Conservation (phyloP, 2,113 vertebrate species). For the Setophaga petechia region DNA sequence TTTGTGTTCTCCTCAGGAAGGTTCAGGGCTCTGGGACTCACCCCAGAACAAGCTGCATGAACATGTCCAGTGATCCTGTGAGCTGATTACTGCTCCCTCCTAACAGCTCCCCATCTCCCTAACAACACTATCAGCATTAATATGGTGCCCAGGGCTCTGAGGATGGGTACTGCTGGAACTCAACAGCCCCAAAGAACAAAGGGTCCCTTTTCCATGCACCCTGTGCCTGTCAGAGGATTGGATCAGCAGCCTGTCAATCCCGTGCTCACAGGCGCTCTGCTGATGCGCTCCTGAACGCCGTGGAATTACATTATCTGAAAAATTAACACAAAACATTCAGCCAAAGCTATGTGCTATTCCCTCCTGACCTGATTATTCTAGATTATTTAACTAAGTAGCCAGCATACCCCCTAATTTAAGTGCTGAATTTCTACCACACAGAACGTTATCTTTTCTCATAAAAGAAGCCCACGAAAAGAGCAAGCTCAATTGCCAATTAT, state of each 20-base stretch:
- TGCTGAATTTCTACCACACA: conserved; percentile 27
- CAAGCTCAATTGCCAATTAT: conserved; percentile 61
- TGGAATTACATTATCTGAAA: conserved; percentile 50
- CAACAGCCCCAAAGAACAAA: conserved; percentile 66
- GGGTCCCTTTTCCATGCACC: conserved; percentile 21
- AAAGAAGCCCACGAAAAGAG: conserved; percentile 20
- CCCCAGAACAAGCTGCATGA: conserved; percentile 42
- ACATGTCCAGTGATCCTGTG: conserved; percentile 52
- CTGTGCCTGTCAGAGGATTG: conserved; percentile 49
- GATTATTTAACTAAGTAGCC: conserved; percentile 68
- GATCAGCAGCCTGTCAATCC: conserved; percentile 56
- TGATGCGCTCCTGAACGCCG: background rate
- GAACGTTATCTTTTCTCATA: conserved; percentile 29
- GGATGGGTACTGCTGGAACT: conserved; percentile 50
- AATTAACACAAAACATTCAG: conserved; percentile 50
- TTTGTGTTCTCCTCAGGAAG: conserved; percentile 27
- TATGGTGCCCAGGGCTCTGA: conserved; percentile 51
- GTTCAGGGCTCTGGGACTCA: conserved; percentile 35
- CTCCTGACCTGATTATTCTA: conserved; percentile 63
- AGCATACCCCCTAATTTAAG: conserved; percentile 49
- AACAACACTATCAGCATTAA: conserved; percentile 56
- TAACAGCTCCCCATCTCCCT: conserved; percentile 49
- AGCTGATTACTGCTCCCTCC: conserved; percentile 62
- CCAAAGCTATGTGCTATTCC: conserved; percentile 26
- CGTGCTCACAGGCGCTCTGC: background rate